Conservation (phyloP, 2,888 invertebrate species). For the Nomada goodeniana region DNA sequence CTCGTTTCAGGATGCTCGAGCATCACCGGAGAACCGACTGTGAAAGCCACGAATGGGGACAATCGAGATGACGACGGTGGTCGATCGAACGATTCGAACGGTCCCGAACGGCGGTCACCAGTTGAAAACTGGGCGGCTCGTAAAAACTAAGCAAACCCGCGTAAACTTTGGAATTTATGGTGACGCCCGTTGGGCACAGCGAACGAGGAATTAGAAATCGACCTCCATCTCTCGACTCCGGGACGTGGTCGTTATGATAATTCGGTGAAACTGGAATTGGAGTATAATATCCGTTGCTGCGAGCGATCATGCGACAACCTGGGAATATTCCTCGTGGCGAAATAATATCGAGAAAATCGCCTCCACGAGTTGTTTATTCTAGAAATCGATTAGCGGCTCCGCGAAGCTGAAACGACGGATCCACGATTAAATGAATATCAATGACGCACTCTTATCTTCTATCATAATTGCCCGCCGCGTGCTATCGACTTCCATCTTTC, state of each 20-base stretch:
- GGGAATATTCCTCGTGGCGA: neutral
- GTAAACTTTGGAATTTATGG: slow-evolving; percentile 78
- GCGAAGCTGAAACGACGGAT: no score
- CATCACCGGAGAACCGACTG: slow-evolving; percentile 32
- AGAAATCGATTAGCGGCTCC: no score
- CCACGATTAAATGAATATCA: no score
- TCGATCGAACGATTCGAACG: slow-evolving; percentile 49
- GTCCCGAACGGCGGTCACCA: slow-evolving; percentile 15
- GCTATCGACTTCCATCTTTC: no score
- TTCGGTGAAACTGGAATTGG: slow-evolving; percentile 77
- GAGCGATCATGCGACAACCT: neutral
- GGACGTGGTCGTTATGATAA: slow-evolving; percentile 74
- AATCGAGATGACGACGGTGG: slow-evolving; percentile 43
- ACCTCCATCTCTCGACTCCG: slow-evolving; percentile 73
- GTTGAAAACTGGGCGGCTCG: slow-evolving; percentile 72
- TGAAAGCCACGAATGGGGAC: slow-evolving; percentile 56
- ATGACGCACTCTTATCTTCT: no score
- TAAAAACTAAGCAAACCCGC: slow-evolving; percentile 76
- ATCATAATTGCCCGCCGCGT: no score
- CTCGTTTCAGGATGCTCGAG: slow-evolving; percentile 1
- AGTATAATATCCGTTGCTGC: slow-evolving; percentile 68
- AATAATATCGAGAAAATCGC: no score
- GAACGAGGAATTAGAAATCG: slow-evolving; percentile 78
- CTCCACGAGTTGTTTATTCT: no score
- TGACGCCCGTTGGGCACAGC: slow-evolving; percentile 71